Conservation (phyloP, 1,140 invertebrate species). For the Pseudomyrmex dendroicus region DNA sequence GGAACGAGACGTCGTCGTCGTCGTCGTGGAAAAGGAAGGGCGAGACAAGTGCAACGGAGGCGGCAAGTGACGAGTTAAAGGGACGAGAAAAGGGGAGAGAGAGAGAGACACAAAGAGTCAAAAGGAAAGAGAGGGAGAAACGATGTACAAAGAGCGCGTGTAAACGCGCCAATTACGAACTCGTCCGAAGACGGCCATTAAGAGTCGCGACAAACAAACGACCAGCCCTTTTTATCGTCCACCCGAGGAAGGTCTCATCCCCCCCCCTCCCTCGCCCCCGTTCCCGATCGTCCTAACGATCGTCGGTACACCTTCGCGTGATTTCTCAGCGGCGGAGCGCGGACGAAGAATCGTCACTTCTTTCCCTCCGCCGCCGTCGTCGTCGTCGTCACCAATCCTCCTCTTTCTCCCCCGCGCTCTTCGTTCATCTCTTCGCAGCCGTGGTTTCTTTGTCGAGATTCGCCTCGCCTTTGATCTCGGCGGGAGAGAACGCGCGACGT, state of each 20-base stretch:
- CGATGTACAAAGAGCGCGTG: constrained; percentile 51
- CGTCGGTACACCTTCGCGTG: constrained; percentile 71
- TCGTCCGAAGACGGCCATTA: constrained; percentile 75
- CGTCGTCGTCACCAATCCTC: no score
- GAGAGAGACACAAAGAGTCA: constrained; percentile 46
- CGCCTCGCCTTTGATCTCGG: constrained; percentile 69
- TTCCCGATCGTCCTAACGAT: constrained; percentile 77
- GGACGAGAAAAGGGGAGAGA: constrained; percentile 30
- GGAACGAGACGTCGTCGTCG: constrained; percentile 10
- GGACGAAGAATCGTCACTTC: not conserved
- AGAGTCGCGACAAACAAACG: constrained; percentile 77
- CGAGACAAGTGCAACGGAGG: constrained; percentile 41
- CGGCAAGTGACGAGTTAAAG: not conserved
- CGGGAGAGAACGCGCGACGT: constrained; percentile 30
- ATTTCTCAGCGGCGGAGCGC: constrained; percentile 50
- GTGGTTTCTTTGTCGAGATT: constrained; percentile 66
- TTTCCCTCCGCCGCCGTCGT: not conserved
- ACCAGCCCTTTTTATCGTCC: constrained; percentile 77
- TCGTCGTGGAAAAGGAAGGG: constrained; percentile 4
- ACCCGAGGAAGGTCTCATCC: constrained; percentile 54
- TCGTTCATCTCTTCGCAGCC: not conserved
- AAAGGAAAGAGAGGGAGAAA: constrained; percentile 54
- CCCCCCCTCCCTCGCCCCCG: not conserved
- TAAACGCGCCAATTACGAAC: constrained; percentile 76
- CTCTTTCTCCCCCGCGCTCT: not conserved